Base-by-base conservation (phyloP, 1,140 invertebrate species). In the Lepidurus apus region DNA sequence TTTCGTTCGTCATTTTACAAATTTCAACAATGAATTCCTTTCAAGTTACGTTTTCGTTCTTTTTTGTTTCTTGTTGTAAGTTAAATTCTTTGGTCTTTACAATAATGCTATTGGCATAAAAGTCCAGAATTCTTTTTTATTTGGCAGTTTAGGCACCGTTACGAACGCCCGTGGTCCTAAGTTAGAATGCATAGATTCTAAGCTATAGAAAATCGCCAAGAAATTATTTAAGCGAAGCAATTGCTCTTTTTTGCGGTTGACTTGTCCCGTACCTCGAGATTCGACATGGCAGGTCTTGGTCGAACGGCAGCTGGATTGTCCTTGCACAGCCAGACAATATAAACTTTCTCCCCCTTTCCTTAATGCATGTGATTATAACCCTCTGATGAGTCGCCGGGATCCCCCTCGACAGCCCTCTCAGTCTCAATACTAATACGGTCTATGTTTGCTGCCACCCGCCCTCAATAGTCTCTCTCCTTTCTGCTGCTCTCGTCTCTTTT, bases 361-460 rank as follows among this genome's bases (percentile, higher is more conserved):
- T 65, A 65, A 65, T 65, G 53, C 53, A 65, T 65, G 53, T 65
- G 53, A 65, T 65, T 65, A 65, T 65, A 65, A 65, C 53, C 53
- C 53, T 65, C 53, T 65, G 53, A 65, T 65, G 53, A 65, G 53
- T 65, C 21, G 17, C 43, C 13, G 17, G 13, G 24, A 74, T 21
- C 42, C 43, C 24, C 34, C 42, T 74, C 24, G 26, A 74, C 26
- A 17, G 43, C n/a, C 24, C 74, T 26, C 17, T 42, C 42, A 42
- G 34, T 74, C 42, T 24, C 53, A 73, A 73, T 24, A 73, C 17
- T 42, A 42, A 7, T 74, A 17, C 11, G 43, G 43, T 74, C 42
- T 74, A 13, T 42, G 42, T 74, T 42, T 43, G 43, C 42, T 42
- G 43, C 43, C 5, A 17, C 24, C 74, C 17, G 9, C 17, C n/a